phyloP scores from a whole-genome alignment of 2,113 vertebrate genomes.

The Gorilla gorilla region DNA sequence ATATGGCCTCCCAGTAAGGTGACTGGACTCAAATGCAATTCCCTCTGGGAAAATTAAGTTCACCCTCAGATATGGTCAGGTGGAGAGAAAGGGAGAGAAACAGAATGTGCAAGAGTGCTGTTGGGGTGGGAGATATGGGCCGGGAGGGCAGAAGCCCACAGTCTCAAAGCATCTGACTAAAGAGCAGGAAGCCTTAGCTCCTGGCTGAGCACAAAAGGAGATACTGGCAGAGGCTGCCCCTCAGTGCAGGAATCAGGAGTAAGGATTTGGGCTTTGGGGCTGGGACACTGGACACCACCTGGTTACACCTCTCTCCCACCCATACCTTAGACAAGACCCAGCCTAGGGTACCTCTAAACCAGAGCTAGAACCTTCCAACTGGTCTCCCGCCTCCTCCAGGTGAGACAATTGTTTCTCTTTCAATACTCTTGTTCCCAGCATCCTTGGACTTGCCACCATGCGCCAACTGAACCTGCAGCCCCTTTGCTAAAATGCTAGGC shows the following conservation, averaged over 20 bases:
- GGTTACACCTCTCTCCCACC: background rate
- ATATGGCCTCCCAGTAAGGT: background rate
- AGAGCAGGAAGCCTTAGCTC: background rate
- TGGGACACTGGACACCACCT: background rate
- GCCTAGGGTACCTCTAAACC: background rate
- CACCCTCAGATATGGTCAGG: background rate
- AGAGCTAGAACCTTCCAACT: background rate
- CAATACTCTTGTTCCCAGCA: background rate
- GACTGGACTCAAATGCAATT: background rate
- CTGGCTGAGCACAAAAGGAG: background rate
- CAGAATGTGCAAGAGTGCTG: background rate
- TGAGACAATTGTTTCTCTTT: background rate
- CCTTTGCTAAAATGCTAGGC: background rate
- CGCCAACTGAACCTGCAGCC: background rate
- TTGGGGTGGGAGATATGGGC: background rate
- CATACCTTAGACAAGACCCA: background rate
- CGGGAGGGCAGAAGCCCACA: fast-evolving
- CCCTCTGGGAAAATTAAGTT: slow-evolving; percentile 4
- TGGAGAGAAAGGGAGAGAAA: background rate
- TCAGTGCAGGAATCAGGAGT: background rate
- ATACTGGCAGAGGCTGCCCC: background rate
- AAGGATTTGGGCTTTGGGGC: background rate
- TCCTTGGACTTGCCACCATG: background rate
- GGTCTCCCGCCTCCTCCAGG: background rate
- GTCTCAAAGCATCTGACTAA: background rate